Evolutionary conservation across 2,113 vertebrate genomes (phyloP).

Genomic region (Malurus alboscapulatus): DNA sequence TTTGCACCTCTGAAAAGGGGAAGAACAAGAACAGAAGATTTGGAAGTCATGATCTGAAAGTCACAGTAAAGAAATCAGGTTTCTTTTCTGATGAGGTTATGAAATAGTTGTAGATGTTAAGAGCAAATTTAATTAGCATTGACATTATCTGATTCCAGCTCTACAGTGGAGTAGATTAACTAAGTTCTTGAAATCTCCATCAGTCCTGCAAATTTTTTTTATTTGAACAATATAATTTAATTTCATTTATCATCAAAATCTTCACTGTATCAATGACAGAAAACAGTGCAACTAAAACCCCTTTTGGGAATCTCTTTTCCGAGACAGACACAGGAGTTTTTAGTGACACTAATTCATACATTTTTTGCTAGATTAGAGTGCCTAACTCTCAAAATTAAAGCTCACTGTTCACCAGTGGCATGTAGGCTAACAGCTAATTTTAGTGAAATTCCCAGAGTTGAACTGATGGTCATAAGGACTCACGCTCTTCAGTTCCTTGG

Average conservation of each 20-base stretch:
- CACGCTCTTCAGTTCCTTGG: not conserved
- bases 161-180: not conserved
- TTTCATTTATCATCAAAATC: conserved; percentile 17
- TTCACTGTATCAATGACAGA: conserved; percentile 31
- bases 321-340: not conserved
- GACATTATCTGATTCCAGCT: not conserved
- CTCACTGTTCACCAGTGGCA: not conserved
- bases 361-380: not conserved
- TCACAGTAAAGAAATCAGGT: not conserved
- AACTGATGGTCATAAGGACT: not conserved
- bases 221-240: not conserved
- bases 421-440: not conserved
- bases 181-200: not conserved
- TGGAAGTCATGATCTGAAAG: not conserved
- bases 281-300: not conserved
- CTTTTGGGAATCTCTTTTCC: not conserved
- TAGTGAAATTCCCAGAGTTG: not conserved
- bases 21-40: not conserved
- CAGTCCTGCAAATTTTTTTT: not conserved
- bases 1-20: not conserved
- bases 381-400: not conserved
- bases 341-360: not conserved
- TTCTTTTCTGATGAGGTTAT: not conserved
- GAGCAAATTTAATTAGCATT: not conserved
- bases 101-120: not conserved